A percentile compares a stretch with the other conserved stretches of the same genome.
Conservation (phyloP, 1,140 invertebrate species). For the Holotrichia oblita region DNA sequence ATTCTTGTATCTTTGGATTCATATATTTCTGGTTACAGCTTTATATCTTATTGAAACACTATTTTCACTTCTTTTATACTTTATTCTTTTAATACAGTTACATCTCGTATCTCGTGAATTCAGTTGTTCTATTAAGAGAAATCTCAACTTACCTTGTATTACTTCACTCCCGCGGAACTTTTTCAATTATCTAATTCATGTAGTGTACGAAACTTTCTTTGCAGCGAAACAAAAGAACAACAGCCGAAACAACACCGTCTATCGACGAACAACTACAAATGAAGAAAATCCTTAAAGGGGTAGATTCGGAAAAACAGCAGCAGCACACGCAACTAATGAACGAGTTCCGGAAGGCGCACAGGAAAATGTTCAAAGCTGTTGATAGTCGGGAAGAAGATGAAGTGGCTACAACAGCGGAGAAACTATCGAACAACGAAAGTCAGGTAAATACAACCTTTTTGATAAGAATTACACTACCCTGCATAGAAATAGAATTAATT, state of each 20-base stretch:
- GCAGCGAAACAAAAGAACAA: slow-evolving; percentile 8
- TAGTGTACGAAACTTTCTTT: not conserved
- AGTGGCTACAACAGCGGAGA: not conserved
- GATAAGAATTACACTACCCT: not conserved
- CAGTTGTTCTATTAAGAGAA: not conserved
- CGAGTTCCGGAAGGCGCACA: slow-evolving; percentile 86
- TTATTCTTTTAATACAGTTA: no score
- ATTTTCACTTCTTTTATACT: no score
- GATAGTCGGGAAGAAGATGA: not conserved
- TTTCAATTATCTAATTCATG: not conserved
- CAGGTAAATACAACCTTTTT: not conserved
- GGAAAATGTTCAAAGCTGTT: slow-evolving; percentile 77
- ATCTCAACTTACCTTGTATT: not conserved
- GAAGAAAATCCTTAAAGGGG: slow-evolving; percentile 60
- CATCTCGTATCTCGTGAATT: not conserved
- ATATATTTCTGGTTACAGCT: no score
- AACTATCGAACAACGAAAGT: slow-evolving; percentile 5
- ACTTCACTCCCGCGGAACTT: not conserved
- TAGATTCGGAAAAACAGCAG: slow-evolving; percentile 68
- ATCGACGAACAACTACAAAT: slow-evolving; percentile 61
- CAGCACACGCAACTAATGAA: slow-evolving; percentile 81
- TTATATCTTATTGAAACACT: no score
- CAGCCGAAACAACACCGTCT: slow-evolving; percentile 46
- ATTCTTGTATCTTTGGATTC: no score
- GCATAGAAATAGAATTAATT: not conserved